Evolutionary conservation across 1,140 invertebrate species (phyloP).

Genomic region (Tenebrio molitor): DNA sequence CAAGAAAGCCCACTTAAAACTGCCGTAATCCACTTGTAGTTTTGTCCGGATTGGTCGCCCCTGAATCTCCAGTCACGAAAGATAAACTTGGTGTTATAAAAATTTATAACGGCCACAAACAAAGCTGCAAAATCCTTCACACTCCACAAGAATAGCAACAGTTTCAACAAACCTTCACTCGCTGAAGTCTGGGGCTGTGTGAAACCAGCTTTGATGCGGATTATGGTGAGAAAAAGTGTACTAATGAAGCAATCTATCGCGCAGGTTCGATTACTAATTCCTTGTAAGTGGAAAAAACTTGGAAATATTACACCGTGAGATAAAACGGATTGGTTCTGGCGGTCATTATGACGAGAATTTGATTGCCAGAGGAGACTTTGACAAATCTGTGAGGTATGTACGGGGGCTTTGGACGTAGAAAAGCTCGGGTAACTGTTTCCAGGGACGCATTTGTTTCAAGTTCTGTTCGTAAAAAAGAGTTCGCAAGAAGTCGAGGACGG

Average conservation of each 20-base stretch:
- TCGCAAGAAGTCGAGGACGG: too few species aligned
- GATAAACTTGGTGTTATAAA: constrained; percentile 13
- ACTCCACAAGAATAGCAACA: neutral
- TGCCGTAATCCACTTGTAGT: constrained; percentile 16
- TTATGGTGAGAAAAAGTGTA: too few species aligned
- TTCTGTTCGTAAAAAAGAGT: neutral
- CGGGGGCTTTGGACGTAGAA: too few species aligned
- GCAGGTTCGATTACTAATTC: too few species aligned
- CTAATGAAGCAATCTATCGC: too few species aligned
- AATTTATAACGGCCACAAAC: constrained; percentile 17
- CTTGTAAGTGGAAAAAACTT: too few species aligned
- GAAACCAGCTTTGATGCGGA: too few species aligned
- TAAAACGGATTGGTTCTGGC: neutral
- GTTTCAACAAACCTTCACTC: too few species aligned
- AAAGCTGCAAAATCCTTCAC: neutral
- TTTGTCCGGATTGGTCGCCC: constrained; percentile 16
- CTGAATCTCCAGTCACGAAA: constrained; percentile 17
- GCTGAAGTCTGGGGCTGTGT: too few species aligned
- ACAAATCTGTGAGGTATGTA: constrained; percentile 4
- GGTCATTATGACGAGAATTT: constrained; percentile 8
- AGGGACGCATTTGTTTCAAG: neutral
- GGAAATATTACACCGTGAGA: too few species aligned
- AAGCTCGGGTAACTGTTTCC: neutral
- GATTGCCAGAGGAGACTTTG: neutral
- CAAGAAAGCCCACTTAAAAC: neutral